These are phyloP conservation scores for Mionectes olivaceus DNA, from an alignment of 2,797 vertebrate species.

Conservation along the genomic window DNA sequence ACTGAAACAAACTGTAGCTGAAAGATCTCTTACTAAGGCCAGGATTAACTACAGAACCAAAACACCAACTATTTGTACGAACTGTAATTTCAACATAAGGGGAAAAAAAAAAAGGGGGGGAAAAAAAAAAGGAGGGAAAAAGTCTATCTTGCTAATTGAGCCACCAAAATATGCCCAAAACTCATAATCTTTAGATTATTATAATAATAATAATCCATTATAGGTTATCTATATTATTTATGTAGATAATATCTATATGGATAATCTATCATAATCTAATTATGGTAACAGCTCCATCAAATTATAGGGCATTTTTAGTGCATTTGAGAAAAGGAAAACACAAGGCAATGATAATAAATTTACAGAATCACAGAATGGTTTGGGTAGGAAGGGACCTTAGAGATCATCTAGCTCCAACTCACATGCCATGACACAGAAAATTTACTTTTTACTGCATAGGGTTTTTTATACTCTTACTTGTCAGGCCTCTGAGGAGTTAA, in stretches of 20 bases:
- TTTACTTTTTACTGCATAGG: not conserved
- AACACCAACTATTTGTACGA: not conserved
- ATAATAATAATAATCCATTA: too few species aligned
- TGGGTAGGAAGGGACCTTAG: not conserved
- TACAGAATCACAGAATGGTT: not conserved
- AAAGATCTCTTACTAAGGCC: not conserved
- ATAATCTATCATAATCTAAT: too few species aligned
- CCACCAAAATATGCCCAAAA: not conserved
- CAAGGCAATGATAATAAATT: not conserved
- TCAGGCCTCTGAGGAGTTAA: not conserved
- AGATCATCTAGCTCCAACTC: not conserved
- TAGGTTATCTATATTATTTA: too few species aligned
- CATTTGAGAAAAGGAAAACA: not conserved
- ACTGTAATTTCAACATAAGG: not conserved
- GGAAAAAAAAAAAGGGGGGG: fast-evolving
- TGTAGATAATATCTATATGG: too few species aligned
- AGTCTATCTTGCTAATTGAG: not conserved
- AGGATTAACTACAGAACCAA: not conserved
- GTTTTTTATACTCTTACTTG: not conserved
- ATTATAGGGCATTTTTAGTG: not conserved
- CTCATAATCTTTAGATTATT: not conserved
- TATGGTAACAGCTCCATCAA: not conserved
- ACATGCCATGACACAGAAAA: not conserved
- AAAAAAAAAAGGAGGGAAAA: fast-evolving
- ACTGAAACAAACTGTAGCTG: not conserved